These are phyloP conservation scores for Melieria picta DNA, from an alignment of 2,888 invertebrate species.

Conservation along the genomic window DNA sequence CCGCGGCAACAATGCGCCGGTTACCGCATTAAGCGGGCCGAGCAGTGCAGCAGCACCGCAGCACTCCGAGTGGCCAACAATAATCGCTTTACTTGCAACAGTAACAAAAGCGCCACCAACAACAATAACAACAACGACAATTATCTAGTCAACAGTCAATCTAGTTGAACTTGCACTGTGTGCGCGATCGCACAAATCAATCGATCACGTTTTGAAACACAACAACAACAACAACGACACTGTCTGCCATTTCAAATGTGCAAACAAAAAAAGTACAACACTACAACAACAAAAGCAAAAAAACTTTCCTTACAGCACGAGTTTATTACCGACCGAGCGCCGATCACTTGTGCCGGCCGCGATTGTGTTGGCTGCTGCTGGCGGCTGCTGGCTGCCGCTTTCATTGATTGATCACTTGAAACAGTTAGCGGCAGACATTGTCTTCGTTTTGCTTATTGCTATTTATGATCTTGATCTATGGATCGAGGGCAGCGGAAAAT, in stretches of 20 bases:
- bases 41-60: slow-evolving; percentile 17
- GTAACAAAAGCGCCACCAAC: not conserved
- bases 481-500: slow-evolving; percentile 58
- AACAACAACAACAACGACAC: slow-evolving; percentile 22
- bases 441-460: slow-evolving; percentile 55
- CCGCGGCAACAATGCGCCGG: slow-evolving; percentile 53
- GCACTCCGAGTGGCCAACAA: not conserved
- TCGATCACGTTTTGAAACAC: slow-evolving; percentile 59
- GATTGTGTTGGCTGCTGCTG: slow-evolving; percentile 44
- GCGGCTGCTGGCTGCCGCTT: slow-evolving; percentile 34
- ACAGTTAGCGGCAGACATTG: slow-evolving; percentile 58
- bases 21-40: slow-evolving; percentile 31
- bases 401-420: slow-evolving; percentile 62
- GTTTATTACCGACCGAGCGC: slow-evolving; percentile 11
- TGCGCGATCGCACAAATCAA: slow-evolving; percentile 61
- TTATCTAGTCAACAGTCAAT: slow-evolving; percentile 63
- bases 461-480: slow-evolving; percentile 65
- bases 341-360: slow-evolving; percentile 26
- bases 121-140: slow-evolving; percentile 53
- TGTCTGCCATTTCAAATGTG: not conserved
- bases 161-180: slow-evolving; percentile 60
- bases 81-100: not conserved
- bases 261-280: not conserved
- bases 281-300: not conserved
- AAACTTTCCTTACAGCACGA: slow-evolving; percentile 53